Conservation (phyloP, 2,888 invertebrate genomes). For the Yponomeuta evonymella region DNA sequence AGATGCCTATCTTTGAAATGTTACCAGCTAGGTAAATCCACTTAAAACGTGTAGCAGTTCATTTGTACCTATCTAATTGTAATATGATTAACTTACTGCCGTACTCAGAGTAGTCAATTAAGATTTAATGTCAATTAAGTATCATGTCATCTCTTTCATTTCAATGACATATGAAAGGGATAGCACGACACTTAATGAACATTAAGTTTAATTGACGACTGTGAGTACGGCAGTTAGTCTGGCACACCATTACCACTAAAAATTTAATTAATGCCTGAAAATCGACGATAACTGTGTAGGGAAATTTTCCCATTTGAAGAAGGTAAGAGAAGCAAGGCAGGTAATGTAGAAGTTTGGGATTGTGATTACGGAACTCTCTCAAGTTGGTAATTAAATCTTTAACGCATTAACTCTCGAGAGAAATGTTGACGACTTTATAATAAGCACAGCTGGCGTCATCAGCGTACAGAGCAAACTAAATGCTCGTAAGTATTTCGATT, state of each 20-base stretch:
- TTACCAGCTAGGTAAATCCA: conserved; percentile 20
- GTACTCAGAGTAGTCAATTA: too few relatives aligned
- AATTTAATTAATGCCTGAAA: background rate
- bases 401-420: background rate
- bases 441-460: background rate
- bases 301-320: background rate
- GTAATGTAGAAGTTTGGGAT: background rate
- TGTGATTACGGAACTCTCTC: background rate
- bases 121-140: too few relatives aligned
- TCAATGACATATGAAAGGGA: too few relatives aligned
- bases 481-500: background rate
- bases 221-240: too few relatives aligned
- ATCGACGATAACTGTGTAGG: background rate
- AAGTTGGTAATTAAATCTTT: background rate
- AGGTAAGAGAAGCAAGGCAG: background rate
- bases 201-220: too few relatives aligned
- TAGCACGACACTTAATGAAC: too few relatives aligned
- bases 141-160: too few relatives aligned
- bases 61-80: too few relatives aligned
- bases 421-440: background rate
- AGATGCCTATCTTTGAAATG: conserved; percentile 21
- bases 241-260: background rate
- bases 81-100: too few relatives aligned
- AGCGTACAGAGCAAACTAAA: background rate
- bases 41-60: background rate